These are phyloP conservation scores for Coptotermes formosanus DNA, from an alignment of 1,140 invertebrate species.

Conservation along the genomic window DNA sequence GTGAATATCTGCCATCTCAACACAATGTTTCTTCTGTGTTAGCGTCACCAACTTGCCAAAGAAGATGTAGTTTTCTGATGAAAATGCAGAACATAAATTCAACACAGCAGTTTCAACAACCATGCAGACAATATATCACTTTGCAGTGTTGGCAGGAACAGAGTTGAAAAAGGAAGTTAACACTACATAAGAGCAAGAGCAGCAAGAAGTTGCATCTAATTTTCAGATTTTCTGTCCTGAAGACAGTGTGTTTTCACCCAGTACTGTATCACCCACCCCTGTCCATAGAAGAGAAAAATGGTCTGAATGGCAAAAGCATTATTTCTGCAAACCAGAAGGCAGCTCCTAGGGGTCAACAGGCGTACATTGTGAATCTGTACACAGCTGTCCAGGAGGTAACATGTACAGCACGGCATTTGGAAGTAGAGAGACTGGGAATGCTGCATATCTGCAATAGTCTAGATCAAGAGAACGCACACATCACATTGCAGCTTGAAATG, in stretches of 20 bases:
- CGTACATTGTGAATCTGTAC: neutral
- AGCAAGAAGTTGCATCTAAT: neutral
- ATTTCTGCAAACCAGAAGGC: too few relatives aligned
- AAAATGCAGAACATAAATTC: neutral
- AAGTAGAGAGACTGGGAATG: too few relatives aligned
- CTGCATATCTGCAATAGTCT: too few relatives aligned
- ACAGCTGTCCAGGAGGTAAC: neutral
- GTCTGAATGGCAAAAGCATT: too few relatives aligned
- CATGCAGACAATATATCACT: neutral
- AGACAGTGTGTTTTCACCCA: too few relatives aligned
- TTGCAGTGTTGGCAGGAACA: neutral
- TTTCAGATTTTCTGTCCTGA: neutral
- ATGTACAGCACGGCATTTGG: too few relatives aligned
- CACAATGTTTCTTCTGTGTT: neutral
- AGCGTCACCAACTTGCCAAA: neutral
- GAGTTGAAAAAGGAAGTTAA: neutral
- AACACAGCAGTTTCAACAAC: neutral
- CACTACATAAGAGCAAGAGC: neutral
- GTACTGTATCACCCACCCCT: conserved; percentile 36
- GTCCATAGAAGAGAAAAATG: conserved; percentile 26
- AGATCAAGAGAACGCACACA: too few relatives aligned
- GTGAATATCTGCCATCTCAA: too few relatives aligned
- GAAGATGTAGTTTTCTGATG: neutral
- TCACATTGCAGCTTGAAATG: too few relatives aligned
- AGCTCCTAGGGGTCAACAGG: too few relatives aligned